These are phyloP conservation scores for Arrhopalites spinosus DNA, from an alignment of 2,888 invertebrate species.

Conservation along the genomic window DNA sequence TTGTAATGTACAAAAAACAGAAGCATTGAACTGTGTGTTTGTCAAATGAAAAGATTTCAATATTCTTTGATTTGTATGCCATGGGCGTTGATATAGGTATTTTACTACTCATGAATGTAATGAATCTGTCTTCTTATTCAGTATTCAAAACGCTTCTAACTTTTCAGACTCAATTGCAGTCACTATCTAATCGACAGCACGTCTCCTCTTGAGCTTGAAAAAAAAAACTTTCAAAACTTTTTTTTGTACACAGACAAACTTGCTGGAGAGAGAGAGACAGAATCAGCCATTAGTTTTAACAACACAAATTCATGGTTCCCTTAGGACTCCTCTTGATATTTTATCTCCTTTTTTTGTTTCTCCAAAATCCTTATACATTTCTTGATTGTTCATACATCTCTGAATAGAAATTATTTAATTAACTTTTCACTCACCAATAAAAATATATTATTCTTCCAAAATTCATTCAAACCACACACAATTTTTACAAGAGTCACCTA, in stretches of 20 bases:
- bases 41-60: slow-evolving; percentile 9
- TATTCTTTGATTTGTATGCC: slow-evolving; percentile 25
- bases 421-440: no score
- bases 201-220: not conserved
- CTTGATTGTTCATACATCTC: no score
- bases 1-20: no score
- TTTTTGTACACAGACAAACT: not conserved
- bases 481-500: no score
- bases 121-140: not conserved
- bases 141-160: not conserved
- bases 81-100: slow-evolving; percentile 11
- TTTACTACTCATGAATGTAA: slow-evolving; percentile 12
- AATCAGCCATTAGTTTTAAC: not conserved
- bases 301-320: no score
- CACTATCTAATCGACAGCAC: not conserved
- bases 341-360: no score
- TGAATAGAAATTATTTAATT: no score
- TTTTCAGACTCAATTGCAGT: not conserved
- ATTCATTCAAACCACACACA: no score
- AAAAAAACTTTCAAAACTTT: not conserved
- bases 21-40: not conserved
- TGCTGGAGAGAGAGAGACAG: not conserved
- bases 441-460: no score
- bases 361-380: no score
- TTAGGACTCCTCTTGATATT: no score